A percentile compares a stretch with the other conserved stretches of the same genome.
Conservation (phyloP, 2,797 vertebrate genomes). For the Halcyon chelicuti region DNA sequence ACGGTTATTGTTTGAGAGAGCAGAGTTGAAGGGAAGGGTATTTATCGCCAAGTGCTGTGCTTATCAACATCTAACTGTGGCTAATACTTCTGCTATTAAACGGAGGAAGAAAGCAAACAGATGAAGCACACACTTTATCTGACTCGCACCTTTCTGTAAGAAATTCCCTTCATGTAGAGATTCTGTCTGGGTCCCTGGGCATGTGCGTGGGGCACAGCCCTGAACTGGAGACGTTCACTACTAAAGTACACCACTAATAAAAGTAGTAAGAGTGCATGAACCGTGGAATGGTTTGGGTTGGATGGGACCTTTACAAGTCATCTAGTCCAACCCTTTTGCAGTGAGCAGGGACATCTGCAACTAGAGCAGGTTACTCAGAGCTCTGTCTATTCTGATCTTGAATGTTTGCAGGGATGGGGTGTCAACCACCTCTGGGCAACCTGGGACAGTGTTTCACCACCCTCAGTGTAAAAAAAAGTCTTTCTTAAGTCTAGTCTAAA, state of each 20-base stretch:
- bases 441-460: not conserved
- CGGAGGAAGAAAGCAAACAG: not conserved
- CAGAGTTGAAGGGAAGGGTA: not conserved
- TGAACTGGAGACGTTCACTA: not conserved
- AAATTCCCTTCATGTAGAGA: not conserved
- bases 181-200: not conserved
- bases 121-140: not conserved
- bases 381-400: not conserved
- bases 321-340: not conserved
- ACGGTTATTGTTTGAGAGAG: not conserved
- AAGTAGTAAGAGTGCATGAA: not conserved
- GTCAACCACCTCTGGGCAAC: not conserved
- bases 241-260: rapidly evolving
- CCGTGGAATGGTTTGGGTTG: not conserved
- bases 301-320: not conserved
- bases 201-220: not conserved
- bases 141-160: not conserved
- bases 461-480: not conserved
- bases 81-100: not conserved
- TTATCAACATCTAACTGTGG: not conserved
- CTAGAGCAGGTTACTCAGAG: not conserved
- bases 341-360: not conserved
- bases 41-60: not conserved
- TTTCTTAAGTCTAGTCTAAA: not conserved
- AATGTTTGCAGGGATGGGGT: not conserved